Evolutionary conservation across 2,113 vertebrate species (phyloP), one percentile per base, ranked within the genome.

Genomic region (Leptocoma aspasia): DNA sequence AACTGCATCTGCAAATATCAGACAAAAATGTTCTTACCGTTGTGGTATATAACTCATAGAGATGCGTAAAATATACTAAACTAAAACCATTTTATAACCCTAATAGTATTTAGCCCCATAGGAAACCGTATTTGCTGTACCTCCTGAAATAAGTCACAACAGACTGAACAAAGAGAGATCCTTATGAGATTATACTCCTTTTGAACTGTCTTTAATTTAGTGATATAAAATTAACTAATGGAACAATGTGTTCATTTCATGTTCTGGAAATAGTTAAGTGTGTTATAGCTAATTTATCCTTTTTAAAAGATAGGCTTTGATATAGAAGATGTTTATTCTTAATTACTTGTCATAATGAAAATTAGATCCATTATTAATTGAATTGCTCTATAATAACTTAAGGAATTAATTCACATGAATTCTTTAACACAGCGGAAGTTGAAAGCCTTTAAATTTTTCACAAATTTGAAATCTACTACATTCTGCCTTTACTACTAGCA

Each of bases 261-360:
- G 89, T 95, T 96, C 82, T 93, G 96, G 73, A 95, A 95, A 83
- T 56, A 76, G 70, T 66, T 84, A 90, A 90, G 89, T 80, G 49
- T 28, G 17, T 91, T 82, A 87, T 26, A 90, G 75, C 68, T 92
- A 90, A 86, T 94, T 94, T 73, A 89, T 92, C 65, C 84, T 90
- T 92, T 96, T 75, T 85, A 93, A 85, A 91, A 90, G 70, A 79
- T 69, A 92, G 63, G 75, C 85, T 96, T 92, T 95, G 94, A 94
- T 95, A 94, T 19, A 69, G 53, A 78, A 87, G 70, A 95, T 88
- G 63, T 80, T 96, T 80, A 90, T 79, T 71, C 57, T 90, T 92
- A 78, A 90, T 97, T 95, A 93, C 73, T 93, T 30, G 27, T 79
- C 82, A 91, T 72, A 94, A 78, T 76, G 73, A 95, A 88, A 60